Conservation (phyloP, 2,888 invertebrate species). For the Conchocele bisecta region DNA sequence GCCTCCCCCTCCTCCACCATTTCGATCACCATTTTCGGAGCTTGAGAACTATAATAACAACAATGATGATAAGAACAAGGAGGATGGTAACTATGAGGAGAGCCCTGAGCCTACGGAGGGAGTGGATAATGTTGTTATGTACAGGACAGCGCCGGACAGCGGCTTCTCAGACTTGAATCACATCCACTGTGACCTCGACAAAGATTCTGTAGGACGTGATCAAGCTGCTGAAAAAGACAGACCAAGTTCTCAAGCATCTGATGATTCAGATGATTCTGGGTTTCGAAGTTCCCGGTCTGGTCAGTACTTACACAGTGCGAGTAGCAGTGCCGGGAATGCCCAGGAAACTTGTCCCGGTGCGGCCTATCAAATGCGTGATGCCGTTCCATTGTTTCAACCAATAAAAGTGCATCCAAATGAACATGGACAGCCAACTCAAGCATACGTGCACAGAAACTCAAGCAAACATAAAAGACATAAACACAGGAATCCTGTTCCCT, state of each 20-base stretch:
- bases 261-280: constrained; percentile 78
- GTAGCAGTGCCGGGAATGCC: constrained; percentile 64
- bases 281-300: constrained; percentile 76
- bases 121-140: constrained; percentile 55
- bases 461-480: constrained; percentile 38
- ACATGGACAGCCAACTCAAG: constrained; percentile 36
- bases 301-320: constrained; percentile 69
- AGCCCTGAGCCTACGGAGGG: constrained; percentile 56
- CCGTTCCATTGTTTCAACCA: constrained; percentile 69
- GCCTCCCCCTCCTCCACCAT: constrained; percentile 63
- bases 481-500: constrained; percentile 41
- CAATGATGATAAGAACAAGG: constrained; percentile 43
- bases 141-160: constrained; percentile 68
- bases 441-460: constrained; percentile 53
- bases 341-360: constrained; percentile 51
- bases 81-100: constrained; percentile 52
- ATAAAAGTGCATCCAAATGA: constrained; percentile 66
- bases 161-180: constrained; percentile 71
- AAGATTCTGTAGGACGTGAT: constrained; percentile 8
- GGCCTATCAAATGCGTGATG: constrained; percentile 53
- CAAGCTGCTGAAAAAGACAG: constrained; percentile 58
- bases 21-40: constrained; percentile 29
- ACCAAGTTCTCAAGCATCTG: constrained; percentile 76
- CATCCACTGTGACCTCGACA: constrained; percentile 58
- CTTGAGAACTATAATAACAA: constrained; percentile 37